phyloP scores from a whole-genome alignment of 2,113 vertebrate genomes.

The Nannobrachium achirus region DNA sequence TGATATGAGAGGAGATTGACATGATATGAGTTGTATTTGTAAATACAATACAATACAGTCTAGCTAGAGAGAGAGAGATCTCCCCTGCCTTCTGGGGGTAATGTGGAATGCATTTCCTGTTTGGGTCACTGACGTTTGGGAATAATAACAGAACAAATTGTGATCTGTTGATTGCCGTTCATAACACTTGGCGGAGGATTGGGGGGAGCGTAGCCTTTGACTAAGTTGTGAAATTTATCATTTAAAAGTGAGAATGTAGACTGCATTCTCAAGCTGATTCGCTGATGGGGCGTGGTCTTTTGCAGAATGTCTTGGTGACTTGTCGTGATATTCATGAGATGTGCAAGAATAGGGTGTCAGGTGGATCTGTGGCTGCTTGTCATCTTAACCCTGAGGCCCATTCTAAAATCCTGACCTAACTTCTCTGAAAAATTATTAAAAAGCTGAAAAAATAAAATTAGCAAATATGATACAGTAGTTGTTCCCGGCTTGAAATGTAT shows the following conservation, averaged over 20 bases:
- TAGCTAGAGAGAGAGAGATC: background rate
- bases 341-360: background rate
- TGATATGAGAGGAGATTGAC: background rate
- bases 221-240: background rate
- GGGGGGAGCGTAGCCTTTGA: background rate
- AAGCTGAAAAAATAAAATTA: too few relatives aligned
- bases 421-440: too few relatives aligned
- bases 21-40: constrained; percentile 18
- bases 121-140: constrained; percentile 45
- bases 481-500: too few relatives aligned
- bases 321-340: background rate
- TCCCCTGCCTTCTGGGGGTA: constrained; percentile 50
- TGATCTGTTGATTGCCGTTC: background rate
- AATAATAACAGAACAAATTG: constrained; percentile 19
- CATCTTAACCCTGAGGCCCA: too few relatives aligned
- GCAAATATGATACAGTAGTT: too few relatives aligned
- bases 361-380: too few relatives aligned
- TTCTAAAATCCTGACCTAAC: too few relatives aligned
- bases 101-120: constrained; percentile 68
- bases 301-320: background rate
- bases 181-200: background rate
- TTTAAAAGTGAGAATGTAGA: background rate
- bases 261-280: background rate
- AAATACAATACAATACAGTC: constrained; percentile 35
- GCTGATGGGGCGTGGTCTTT: background rate